Base-by-base conservation (phyloP, 2,888 invertebrate genomes). In the Rhaphigaster nebulosa region DNA sequence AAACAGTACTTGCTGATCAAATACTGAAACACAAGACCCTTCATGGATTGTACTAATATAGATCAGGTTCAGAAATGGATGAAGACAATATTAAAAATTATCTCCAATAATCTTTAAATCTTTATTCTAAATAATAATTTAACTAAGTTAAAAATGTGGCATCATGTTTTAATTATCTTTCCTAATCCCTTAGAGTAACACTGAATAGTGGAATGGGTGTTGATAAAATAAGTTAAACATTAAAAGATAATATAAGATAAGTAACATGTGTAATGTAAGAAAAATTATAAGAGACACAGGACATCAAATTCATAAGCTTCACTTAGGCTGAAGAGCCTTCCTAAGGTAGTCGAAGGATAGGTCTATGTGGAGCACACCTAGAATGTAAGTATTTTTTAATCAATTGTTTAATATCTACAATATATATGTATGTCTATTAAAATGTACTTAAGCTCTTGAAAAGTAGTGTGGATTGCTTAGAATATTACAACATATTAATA, bases 241-340 rank as follows among this genome's bases (percentile, higher is more conserved):
- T 45, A 80, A 80, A 45, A 29, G 10, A n/a, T 60, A 60, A 65
- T 65, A 65, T 65, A 54, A 38, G 29, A 34, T 29, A 38, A 84
- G 41, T 41, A 50, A 45, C 15, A 84, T 45, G 3, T 45, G 26
- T 84, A 84, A 84, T 26, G 4, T 45, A 84, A 84, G n/a, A n/a
- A n/a, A 26, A 84, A 84, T n/a, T 45, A 84, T 84, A 84, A 45
- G 45, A 84, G 84, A 84, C 84, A 84, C 84, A 84, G 84, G 84
- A 84, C 84, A 84, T 84, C 84, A 84, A 50, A 84, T 84, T 84
- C 45, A 45, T 84, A 84, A 84, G 84, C 84, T 84, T 84, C 84
- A 84, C 84, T 84, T 84, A 45, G 84, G n/a, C 84, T 50, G 45
- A 84, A 84, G 84, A 84, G 84, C 84, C 84, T 84, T 84, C 84